A percentile compares a stretch with the other conserved stretches of the same genome.
Conservation (phyloP, 2,113 vertebrate genomes). For the Scomber scombrus region DNA sequence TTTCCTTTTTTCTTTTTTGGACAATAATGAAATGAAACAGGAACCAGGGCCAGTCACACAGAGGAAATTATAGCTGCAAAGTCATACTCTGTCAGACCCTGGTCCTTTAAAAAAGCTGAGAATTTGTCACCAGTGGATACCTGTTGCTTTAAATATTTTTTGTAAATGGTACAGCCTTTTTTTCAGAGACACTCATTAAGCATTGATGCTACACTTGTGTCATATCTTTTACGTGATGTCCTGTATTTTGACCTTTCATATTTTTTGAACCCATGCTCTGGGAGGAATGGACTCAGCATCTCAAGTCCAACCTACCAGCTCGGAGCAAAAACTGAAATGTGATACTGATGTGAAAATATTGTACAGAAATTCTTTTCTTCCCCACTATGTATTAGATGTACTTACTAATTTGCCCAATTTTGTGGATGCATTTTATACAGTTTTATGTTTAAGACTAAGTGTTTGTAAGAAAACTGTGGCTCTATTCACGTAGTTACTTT, state of each 20-base stretch:
- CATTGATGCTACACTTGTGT: conserved; percentile 33
- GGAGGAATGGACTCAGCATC: conserved; percentile 11
- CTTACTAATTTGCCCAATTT: conserved; percentile 55
- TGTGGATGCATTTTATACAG: conserved; percentile 68
- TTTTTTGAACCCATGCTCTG: conserved; percentile 23
- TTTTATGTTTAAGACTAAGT: conserved; percentile 53
- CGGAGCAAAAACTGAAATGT: conserved; percentile 53
- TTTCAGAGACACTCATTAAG: conserved; percentile 8
- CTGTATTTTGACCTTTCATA: conserved; percentile 28
- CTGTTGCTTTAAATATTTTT: conserved; percentile 57
- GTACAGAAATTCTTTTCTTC: conserved; percentile 62
- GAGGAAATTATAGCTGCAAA: conserved; percentile 37
- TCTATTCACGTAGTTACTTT: conserved; percentile 54
- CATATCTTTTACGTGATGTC: conserved; percentile 44
- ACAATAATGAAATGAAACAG: conserved; percentile 28
- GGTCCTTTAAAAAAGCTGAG: conserved; percentile 22
- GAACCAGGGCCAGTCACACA: conserved; percentile 24
- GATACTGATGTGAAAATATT: conserved; percentile 62
- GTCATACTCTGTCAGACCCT: conserved; percentile 44
- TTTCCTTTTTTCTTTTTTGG: conserved; percentile 3
- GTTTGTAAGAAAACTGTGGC: conserved; percentile 47
- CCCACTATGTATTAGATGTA: conserved; percentile 40
- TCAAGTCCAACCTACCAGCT: conserved; percentile 15
- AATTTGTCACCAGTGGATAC: conserved; percentile 40
- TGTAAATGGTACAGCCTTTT: conserved; percentile 65